phyloP scores from a whole-genome alignment of 2,113 vertebrate species.

The Mirza zaza region DNA sequence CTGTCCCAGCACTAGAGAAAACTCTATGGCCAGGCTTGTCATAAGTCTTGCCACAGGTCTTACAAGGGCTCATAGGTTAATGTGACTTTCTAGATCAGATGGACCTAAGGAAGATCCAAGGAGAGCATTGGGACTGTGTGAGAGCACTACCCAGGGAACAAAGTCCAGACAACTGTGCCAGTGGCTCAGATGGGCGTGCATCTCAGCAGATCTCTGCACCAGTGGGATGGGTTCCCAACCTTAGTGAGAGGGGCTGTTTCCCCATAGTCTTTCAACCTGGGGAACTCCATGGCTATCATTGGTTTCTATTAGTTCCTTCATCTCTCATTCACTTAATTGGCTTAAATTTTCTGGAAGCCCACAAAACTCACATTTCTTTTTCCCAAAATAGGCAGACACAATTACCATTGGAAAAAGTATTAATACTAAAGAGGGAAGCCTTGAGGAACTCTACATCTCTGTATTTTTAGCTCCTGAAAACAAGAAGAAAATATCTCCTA shows the following conservation, averaged over 20 bases:
- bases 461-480: background rate
- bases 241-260: background rate
- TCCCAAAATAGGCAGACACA: background rate
- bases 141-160: background rate
- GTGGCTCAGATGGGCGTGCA: background rate
- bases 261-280: background rate
- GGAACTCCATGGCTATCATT: background rate
- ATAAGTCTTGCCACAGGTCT: background rate
- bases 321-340: background rate
- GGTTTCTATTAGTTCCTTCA: background rate
- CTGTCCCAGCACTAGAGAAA: background rate
- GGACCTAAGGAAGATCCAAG: background rate
- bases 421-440: background rate
- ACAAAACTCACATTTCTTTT: background rate
- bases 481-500: background rate
- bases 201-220: background rate
- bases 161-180: background rate
- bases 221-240: background rate
- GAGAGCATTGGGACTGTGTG: background rate
- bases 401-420: background rate
- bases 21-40: background rate
- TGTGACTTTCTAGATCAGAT: background rate
- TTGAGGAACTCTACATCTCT: background rate
- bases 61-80: background rate
- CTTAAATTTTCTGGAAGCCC: background rate